Percentiles rank a stretch among this genome's conserved stretches.
Evolutionary conservation across 2,888 invertebrate genomes (phyloP).

Genomic region (Eupithecia abbreviata): DNA sequence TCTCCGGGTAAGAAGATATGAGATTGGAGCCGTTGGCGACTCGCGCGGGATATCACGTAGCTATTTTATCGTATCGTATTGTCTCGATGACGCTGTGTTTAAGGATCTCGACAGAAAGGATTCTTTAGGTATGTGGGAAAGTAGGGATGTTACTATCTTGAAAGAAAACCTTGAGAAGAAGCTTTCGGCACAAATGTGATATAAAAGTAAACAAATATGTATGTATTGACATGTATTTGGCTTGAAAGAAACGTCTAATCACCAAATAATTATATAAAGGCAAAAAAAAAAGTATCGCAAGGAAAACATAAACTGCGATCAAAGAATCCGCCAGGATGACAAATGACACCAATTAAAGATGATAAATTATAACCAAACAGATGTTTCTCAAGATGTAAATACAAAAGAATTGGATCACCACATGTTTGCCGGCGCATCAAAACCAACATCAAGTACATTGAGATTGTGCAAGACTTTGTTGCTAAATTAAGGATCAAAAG

Average conservation of each 20-base stretch:
- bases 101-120: constrained; percentile 30
- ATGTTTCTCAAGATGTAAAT: constrained; percentile 25
- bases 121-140: constrained; percentile 19
- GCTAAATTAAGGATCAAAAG: constrained; percentile 12
- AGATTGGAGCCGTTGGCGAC: constrained; percentile 65
- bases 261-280: neutral
- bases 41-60: constrained; percentile 72
- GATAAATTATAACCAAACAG: constrained; percentile 27
- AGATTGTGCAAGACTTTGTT: constrained; percentile 11
- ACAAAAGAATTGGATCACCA: constrained; percentile 26
- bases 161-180: neutral
- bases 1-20: constrained; percentile 60
- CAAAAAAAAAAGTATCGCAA: neutral
- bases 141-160: neutral
- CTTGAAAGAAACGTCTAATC: neutral
- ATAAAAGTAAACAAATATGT: neutral
- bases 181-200: neutral
- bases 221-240: neutral
- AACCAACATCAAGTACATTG: neutral
- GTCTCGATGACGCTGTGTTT: constrained; percentile 54
- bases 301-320: constrained; percentile 5
- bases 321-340: constrained; percentile 25
- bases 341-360: constrained; percentile 23
- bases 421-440: constrained; percentile 34
- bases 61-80: constrained; percentile 72